Base-by-base conservation (phyloP, 2,113 vertebrate species). In the Pseudorectes ferrugineus region DNA sequence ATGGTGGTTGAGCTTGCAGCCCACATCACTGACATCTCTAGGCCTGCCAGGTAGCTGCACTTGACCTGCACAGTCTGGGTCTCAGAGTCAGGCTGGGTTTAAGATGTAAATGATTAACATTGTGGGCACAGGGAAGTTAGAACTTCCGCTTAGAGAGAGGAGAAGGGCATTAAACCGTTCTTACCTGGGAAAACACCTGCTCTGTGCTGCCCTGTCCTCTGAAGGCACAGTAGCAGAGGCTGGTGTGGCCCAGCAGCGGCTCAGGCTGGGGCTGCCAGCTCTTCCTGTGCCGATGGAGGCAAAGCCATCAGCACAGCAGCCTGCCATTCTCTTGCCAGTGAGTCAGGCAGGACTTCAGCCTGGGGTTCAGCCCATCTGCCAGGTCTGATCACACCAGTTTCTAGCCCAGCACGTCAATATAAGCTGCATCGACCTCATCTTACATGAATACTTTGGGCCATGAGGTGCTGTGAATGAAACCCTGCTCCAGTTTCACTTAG, bases 271-370 rank as follows among this genome's bases (percentile, higher is more conserved):
- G 31, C 52, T 48, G 38, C 46, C 36, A 2, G 1, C 24, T n/a
- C 43, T 6, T 67, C n/a, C 52, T 12, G n/a, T 11, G 1, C 43
- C 1, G 0, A 6, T 8, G 52, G 25, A 62, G 33, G 25, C 2
- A 2, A 81, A 51, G 29, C 33, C 62, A 36, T 12, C 65, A 45
- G 10, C 62, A 23, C 1, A 3, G 18, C 33, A 83, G 54, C 43
- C 45, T 21, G 38, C 12, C 51, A 46, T 74, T 45, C 75, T 58
- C 26, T 35, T 73, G 42, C 31, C 7, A 1, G 31, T 0, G 0
- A 23, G 18, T 33, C 73, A 51, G 66, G 66, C 54, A n/a, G 61
- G 35, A 28, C 25, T n/a, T 54, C 74, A 52, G 45, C 43, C 28
- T 10, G 35, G 33, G 20, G 18, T 78, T 65, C 51, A 43, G 45